Base-by-base conservation (phyloP, 2,888 invertebrate genomes). In the Nomada fabriciana region DNA sequence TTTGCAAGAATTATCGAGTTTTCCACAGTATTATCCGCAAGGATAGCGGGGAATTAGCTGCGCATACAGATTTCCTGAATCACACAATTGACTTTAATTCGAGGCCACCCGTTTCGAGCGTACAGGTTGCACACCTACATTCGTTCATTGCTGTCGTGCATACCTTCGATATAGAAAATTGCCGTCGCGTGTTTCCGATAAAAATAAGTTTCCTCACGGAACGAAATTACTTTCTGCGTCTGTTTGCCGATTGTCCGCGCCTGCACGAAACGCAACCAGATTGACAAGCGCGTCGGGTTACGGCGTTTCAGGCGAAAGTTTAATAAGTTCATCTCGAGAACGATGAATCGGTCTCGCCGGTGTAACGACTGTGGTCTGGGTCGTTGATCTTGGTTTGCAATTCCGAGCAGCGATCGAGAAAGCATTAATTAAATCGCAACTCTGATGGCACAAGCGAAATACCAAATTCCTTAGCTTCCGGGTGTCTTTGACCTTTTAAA, bases 11-110 rank as follows among this genome's bases (percentile, higher is more conserved):
- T 72, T 59, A 10, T 70, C 13, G 5, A 47, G 4, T 9, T 11
- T n/a, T 47, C 61, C 0, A 52, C 4, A n/a, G 63, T 42, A 73
- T 79, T 76, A 78, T 65, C 76, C 15, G 50, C 63, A 50, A 85
- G 69, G 57, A 70, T 67, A 50, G 18, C 61, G 57, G 25, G 23
- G 63, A 20, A 25, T 2, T 83, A 77, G 73, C 75, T 63, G 80
- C 74, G 59, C 61, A 71, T 60, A n/a, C 36, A 43, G 76, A 72
- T 84, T 81, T 84, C 79, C 80, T 82, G 80, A 83, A 76, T 76
- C 63, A 70, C 63, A 53, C 79, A 74, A 88, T 86, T 65, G 74
- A 57, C 73, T 80, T 65, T 88, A 87, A 88, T 86, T 86, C 86
- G 83, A 88, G 87, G 87, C 50, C 87, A 63, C 47, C 60, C 74